phyloP scores from a whole-genome alignment of 2,113 vertebrate species.

The Apistogramma diplotaenia region DNA sequence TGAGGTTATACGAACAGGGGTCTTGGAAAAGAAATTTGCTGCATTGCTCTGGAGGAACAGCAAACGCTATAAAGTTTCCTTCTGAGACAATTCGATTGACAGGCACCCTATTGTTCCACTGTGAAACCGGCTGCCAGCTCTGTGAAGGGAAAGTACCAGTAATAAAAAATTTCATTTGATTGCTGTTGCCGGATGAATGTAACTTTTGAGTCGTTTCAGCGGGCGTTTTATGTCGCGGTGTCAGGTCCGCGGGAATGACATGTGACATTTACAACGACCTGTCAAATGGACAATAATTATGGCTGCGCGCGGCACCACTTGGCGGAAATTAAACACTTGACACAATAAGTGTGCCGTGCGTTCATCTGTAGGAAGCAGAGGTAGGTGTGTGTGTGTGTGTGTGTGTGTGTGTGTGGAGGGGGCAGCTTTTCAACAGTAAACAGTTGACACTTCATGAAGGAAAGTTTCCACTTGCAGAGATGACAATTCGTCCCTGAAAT shows the following conservation, averaged over 20 bases:
- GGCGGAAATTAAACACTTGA: conserved; percentile 57
- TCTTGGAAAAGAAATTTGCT: conserved; percentile 43
- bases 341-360: background rate
- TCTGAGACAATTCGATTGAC: conserved; percentile 40
- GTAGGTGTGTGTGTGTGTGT: too few species aligned
- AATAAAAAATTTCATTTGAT: conserved; percentile 50
- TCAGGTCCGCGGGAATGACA: conserved; percentile 28
- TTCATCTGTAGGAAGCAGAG: conserved; percentile 22
- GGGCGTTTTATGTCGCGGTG: conserved; percentile 4
- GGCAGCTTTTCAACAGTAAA: conserved; percentile 16
- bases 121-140: conserved; percentile 24
- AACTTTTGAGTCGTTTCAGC: conserved; percentile 28
- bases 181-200: conserved; percentile 32
- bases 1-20: conserved; percentile 4
- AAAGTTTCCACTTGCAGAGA: background rate
- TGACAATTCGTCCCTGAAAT: background rate
- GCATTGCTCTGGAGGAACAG: background rate
- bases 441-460: background rate
- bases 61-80: conserved; percentile 33
- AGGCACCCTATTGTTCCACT: conserved; percentile 55
- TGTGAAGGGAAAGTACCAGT: conserved; percentile 16
- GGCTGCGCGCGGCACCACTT: background rate
- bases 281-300: conserved; percentile 37
- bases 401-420: too few species aligned
- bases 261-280: conserved; percentile 34